Evolutionary conservation across 2,888 invertebrate species (phyloP).

Genomic region (Spodoptera littoralis): DNA sequence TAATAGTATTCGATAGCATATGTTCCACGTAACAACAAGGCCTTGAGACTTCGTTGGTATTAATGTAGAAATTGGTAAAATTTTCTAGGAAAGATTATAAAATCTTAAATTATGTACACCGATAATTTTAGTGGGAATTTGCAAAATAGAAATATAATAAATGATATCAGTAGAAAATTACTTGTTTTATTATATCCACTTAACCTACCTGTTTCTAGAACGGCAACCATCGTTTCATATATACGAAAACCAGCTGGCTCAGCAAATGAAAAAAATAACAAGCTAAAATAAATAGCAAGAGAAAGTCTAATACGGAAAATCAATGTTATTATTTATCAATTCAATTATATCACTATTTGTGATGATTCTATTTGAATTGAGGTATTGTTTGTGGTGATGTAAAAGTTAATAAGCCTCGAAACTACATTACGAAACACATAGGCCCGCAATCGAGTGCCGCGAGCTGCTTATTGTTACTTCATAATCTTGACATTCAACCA

Average conservation of each 20-base stretch:
- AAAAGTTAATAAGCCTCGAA: conserved; percentile 35
- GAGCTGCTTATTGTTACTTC: conserved; percentile 28
- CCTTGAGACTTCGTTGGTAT: neutral
- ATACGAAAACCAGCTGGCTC: neutral
- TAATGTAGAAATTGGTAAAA: too few species aligned
- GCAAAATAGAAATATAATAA: too few species aligned
- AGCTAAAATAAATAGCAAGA: too few species aligned
- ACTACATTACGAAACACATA: conserved; percentile 21
- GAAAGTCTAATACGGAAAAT: conserved; percentile 30
- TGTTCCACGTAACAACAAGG: conserved; percentile 12
- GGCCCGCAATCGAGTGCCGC: neutral
- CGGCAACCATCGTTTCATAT: conserved; percentile 6
- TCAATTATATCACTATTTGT: conserved; percentile 21
- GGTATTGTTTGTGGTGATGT: conserved; percentile 28
- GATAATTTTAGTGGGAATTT: too few species aligned
- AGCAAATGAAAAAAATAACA: too few species aligned
- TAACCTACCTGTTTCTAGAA: too few species aligned
- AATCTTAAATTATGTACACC: too few species aligned
- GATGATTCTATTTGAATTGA: conserved; percentile 12
- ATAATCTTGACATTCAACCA: conserved; percentile 44
- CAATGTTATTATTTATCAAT: conserved; percentile 8
- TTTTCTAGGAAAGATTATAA: too few species aligned
- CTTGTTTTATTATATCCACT: too few species aligned
- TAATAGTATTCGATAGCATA: conserved; percentile 2
- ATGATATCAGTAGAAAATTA: too few species aligned